Percentiles rank a stretch among this genome's conserved stretches.
phyloP scores from a whole-genome alignment of 2,888 invertebrate genomes.

The Petrolisthes cinctipes region DNA sequence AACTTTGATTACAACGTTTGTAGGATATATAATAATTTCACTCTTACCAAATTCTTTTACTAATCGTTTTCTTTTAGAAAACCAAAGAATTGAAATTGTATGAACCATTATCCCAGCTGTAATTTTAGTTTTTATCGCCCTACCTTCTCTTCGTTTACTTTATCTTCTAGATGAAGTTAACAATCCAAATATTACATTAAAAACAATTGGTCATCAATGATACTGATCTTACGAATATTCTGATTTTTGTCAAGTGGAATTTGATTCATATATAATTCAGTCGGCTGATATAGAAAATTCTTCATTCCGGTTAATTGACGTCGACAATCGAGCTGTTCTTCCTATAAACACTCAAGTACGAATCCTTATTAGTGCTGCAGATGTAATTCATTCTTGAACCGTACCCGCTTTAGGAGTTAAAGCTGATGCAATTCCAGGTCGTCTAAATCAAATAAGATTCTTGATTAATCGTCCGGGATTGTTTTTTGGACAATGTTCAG shows the following conservation, averaged over 20 bases:
- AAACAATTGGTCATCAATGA: no score
- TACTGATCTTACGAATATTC: no score
- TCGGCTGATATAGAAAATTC: no score
- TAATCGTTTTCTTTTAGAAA: conserved; percentile 65
- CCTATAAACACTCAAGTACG: conserved; percentile 34
- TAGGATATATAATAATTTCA: conserved; percentile 66
- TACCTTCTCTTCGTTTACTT: conserved; percentile 66
- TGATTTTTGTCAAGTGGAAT: no score
- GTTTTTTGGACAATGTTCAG: conserved; percentile 83
- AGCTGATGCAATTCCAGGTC: conserved; percentile 71
- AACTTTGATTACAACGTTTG: conserved; percentile 67
- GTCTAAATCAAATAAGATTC: conserved; percentile 73
- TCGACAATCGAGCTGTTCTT: no score
- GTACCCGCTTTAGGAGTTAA: conserved; percentile 70
- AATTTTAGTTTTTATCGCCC: conserved; percentile 62
- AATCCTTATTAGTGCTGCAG: conserved; percentile 68
- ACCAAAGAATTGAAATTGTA: conserved; percentile 65
- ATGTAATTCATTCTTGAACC: conserved; percentile 71
- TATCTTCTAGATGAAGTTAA: conserved; percentile 64
- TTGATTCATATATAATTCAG: no score
- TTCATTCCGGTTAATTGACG: no score
- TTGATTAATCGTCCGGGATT: conserved; percentile 77
- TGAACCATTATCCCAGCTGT: conserved; percentile 64
- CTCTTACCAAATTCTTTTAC: conserved; percentile 23
- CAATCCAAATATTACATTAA: no score